Percentiles rank a stretch among this genome's conserved stretches.
phyloP scores from a whole-genome alignment of 2,113 vertebrate species.

The Rhodinocichla rosea region DNA sequence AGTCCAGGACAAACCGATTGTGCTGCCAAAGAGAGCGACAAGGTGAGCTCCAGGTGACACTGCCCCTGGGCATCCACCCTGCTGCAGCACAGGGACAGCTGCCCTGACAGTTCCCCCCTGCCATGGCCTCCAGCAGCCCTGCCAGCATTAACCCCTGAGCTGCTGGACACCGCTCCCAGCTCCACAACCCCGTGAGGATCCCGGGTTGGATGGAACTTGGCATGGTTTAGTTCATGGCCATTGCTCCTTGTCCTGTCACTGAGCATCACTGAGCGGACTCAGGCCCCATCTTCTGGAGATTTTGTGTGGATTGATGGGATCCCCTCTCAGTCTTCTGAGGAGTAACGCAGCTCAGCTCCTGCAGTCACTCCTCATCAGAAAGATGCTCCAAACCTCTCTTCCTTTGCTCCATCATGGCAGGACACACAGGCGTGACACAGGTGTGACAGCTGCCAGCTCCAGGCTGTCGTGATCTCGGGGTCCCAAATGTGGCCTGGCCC shows the following conservation, averaged over 20 bases:
- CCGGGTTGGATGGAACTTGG: background rate
- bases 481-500: background rate
- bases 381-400: background rate
- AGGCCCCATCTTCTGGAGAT: background rate
- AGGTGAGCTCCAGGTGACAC: background rate
- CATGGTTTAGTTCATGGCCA: background rate
- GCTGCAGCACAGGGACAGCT: background rate
- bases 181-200: background rate
- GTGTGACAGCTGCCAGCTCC: background rate
- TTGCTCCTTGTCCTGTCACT: background rate
- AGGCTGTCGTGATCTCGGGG: background rate
- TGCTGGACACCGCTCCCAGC: background rate
- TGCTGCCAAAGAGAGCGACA: conserved; percentile 67
- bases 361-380: background rate
- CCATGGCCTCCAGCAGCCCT: background rate
- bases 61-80: background rate
- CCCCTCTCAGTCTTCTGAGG: no score
- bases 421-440: background rate
- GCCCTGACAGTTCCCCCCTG: background rate
- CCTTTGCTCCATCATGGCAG: background rate
- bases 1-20: conserved; percentile 81
- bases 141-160: background rate
- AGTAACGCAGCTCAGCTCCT: background rate
- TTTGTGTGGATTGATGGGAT: no score
- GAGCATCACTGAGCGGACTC: background rate